A percentile compares a stretch with the other conserved stretches of the same genome.
Evolutionary conservation across 2,113 vertebrate genomes (phyloP).

Genomic region (Larimichthys polyactis): DNA sequence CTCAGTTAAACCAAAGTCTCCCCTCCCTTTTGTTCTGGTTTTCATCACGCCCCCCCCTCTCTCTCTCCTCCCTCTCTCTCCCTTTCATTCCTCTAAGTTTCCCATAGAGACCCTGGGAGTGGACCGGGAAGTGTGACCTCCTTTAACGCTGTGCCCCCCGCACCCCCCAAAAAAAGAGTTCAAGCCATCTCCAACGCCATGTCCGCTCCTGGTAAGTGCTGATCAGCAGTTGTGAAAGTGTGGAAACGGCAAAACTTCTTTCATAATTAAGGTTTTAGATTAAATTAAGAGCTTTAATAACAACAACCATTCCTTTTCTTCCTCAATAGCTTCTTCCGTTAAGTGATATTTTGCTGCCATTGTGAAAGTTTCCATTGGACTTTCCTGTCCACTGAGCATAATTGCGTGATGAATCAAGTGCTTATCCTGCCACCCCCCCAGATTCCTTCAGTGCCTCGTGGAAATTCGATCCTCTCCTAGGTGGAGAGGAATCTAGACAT

Average conservation of each 20-base stretch:
- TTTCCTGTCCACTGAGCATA: background rate
- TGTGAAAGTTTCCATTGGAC: slow-evolving; percentile 20
- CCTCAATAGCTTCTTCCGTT: background rate
- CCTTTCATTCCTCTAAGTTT: slow-evolving; percentile 29
- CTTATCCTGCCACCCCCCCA: background rate
- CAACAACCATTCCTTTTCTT: background rate
- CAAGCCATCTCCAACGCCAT: slow-evolving; percentile 37
- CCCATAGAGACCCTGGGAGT: slow-evolving; percentile 43
- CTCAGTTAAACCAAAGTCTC: background rate
- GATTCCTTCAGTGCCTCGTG: background rate
- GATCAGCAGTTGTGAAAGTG: background rate
- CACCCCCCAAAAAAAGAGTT: background rate
- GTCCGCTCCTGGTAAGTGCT: slow-evolving; percentile 75
- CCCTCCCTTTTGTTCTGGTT: background rate
- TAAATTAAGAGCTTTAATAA: no score
- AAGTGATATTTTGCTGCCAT: background rate
- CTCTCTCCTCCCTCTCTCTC: no score
- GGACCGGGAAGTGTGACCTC: slow-evolving; percentile 42
- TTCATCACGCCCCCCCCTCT: background rate
- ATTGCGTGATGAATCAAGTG: background rate
- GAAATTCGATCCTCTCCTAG: background rate
- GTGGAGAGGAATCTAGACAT: background rate
- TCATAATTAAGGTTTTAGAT: background rate
- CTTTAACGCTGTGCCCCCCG: background rate
- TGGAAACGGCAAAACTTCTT: no score